Evolutionary conservation across 2,113 vertebrate genomes (phyloP), one percentile per base, ranked within the genome.

Genomic region (Podarcis raffonei): DNA sequence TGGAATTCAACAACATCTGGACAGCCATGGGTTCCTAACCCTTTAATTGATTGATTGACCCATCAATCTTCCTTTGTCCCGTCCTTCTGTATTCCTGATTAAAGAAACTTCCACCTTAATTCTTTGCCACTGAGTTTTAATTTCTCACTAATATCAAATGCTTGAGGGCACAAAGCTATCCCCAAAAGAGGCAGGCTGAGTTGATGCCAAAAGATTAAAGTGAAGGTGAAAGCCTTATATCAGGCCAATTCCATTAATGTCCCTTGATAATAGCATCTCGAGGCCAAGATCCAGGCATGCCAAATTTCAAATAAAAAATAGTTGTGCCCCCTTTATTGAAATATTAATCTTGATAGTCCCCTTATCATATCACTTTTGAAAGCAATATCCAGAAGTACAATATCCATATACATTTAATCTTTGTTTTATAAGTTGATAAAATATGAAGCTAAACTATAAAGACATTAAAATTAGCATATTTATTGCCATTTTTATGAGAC

Each of bases 341-440:
- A 90, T 92, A 90, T 90, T 90, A 86, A 92, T 93, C 88, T 92
- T 93, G n/a, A 88, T 95, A 90, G 88, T 91, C 15, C 72, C 82
- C 30, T 86, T 94, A 84, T 92, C 91, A 65, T 85, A 88, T 85
- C 71, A 92, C 7, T 90, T 92, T 81, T 87, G 90, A 93, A 95
- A 91, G 89, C 66, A 94, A 88, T 95, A 93, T 90, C 83, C 71
- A 86, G 79, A 53, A 84, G 8, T 87, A 92, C 72, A 91, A 92
- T 94, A 92, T 85, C 79, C 37, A 87, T 84, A 94, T 83, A 89
- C 83, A 87, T 94, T 91, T 93, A 95, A 92, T 95, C 86, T 95
- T 95, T 92, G 91, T 89, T 95, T 95, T 94, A 95, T 92, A 95
- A 92, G 86, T 94, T 95, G 90, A 93, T 94, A 94, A 95, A 95